Base-by-base conservation (phyloP, 2,113 vertebrate genomes). In the Onychostruthus taczanowskii region DNA sequence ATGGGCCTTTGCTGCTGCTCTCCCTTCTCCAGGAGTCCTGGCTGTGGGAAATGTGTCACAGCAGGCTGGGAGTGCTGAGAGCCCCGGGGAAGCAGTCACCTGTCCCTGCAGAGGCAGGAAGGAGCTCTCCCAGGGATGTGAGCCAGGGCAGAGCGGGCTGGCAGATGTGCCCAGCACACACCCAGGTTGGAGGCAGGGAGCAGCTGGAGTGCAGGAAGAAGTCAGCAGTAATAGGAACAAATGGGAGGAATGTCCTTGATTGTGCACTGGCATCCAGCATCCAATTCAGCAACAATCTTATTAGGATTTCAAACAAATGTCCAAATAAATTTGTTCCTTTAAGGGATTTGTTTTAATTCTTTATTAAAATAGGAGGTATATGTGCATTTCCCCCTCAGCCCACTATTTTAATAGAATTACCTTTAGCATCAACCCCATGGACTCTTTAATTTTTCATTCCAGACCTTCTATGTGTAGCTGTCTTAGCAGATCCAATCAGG, bases 401-500 rank as follows among this genome's bases (percentile, higher is more conserved):
- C 20, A 24, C 53, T 89, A 13, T 83, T 82, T 53, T 92, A 84
- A 78, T 59, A 84, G 49, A 44, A 93, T 91, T 92, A 79, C 67
- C 59, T 89, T 84, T 58, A 63, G 66, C 63, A 84, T 72, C 81
- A 66, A 72, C 46, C 46, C 30, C n/a, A 15, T 31, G 35, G 66
- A 33, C 66, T 79, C 58, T 82, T 79, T 68, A 70, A 52, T 68
- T 93, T 89, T 85, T 90, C 63, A 39, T 55, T 62, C 46, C 68
- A 50, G 41, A 46, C 49, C 53, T 64, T 70, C 47, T 37, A 0
- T 31, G 72, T 39, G 79, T 39, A 77, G 72, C 49, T 4, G 1
- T 75, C 81, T 73, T 74, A 87, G 50, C 78, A 93, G 94, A 94
- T 95, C 74, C 39, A 91, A 90, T 94, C 84, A 79, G 91, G 62